Percentiles rank a stretch among this genome's conserved stretches.
phyloP scores from a whole-genome alignment of 2,113 vertebrate species.

The Neoarius graeffei region DNA sequence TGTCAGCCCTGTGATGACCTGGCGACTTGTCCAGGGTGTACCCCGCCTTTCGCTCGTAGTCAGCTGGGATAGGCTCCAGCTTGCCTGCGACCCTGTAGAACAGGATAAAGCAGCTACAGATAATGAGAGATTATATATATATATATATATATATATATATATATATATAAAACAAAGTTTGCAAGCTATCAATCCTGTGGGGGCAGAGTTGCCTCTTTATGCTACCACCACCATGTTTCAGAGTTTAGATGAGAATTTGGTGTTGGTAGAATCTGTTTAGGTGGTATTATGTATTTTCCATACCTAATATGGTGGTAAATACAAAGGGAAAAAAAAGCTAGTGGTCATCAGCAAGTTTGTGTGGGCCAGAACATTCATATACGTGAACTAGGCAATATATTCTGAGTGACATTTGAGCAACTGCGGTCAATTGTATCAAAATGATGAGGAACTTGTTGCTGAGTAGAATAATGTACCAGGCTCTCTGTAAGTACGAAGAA shows the following conservation, averaged over 20 bases:
- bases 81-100: too few species aligned
- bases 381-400: background rate
- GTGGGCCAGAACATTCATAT: background rate
- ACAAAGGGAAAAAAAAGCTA: background rate
- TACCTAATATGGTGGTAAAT: background rate
- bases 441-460: background rate
- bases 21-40: too few species aligned
- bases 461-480: slow-evolving; percentile 3
- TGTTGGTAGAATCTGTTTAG: background rate
- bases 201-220: background rate
- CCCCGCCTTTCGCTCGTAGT: too few species aligned
- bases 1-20: too few species aligned
- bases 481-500: background rate
- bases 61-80: too few species aligned
- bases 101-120: too few species aligned
- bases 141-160: too few species aligned
- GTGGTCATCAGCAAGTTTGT: background rate
- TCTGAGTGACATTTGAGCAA: background rate
- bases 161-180: background rate
- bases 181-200: background rate
- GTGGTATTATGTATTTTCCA: background rate
- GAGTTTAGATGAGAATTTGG: background rate
- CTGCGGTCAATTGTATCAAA: background rate
- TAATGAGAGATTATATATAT: too few species aligned
- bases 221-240: background rate